Base-by-base conservation (phyloP, 2,888 invertebrate genomes). In the Hartigia nigra region DNA sequence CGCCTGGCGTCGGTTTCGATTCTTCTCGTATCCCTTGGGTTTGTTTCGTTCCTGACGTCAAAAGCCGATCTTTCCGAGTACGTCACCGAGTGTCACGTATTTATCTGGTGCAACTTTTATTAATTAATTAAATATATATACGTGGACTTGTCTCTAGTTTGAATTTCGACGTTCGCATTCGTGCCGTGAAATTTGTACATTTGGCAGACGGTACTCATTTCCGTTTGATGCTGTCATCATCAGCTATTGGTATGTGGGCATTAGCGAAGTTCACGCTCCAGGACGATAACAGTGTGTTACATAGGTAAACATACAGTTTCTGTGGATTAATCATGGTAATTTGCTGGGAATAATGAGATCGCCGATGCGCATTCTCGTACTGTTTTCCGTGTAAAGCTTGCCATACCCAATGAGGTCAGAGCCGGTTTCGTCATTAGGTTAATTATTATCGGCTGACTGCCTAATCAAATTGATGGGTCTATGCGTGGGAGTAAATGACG, bases 301-400 rank as follows among this genome's bases (percentile, higher is more conserved):
- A 55, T 23, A 55, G 2, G 55, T 55, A 55, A 55, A 55, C 23
- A 55, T 23, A 23, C 55, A 55, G 55, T 1, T 1, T 9, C 55
- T 55, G 2, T 55, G 55, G 81, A 82, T 82, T 79, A 81, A 85
- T 82, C 75, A 39, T 32, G 77, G 75, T 85, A 82, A 85, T 85
- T 85, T 78, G 81, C 80, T 79, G 81, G 79, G 81, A 84, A 84
- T 81, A 84, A 85, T 77, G 55, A 74, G 81, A 79, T 37, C 36
- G 72, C 70, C 70, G 70, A 75, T 37, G 39, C 82, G 77, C 79
- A 82, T 84, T 80, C 70, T 72, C 69, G 81, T 69, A 76, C 72
- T 81, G 80, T 84, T 82, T 80, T 72, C 74, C 76, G 36, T 76
- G 79, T 76, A 77, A 81, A 74, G 55, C 23, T 55, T 79, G 69